Base-by-base conservation (phyloP, 2,113 vertebrate genomes). In the Chamaetylas fuelleborni region DNA sequence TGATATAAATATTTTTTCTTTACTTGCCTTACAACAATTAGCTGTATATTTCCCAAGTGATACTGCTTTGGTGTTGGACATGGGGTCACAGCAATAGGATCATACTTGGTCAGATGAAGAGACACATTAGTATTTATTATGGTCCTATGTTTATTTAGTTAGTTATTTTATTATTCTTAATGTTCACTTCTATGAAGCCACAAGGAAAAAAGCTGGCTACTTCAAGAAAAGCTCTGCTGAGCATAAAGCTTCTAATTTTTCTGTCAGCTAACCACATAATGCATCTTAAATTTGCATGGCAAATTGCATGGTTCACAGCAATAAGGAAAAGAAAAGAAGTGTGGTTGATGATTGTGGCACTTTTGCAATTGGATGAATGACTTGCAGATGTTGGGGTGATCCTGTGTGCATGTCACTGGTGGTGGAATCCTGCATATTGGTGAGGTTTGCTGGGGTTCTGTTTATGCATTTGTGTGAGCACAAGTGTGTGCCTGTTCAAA, bases 331-430 rank as follows among this genome's bases (percentile, higher is more conserved):
- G 28, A 45, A 18, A 51, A 36, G 47, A 19, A 33, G 3, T n/a
- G 17, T 1, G 7, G 28, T 20, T n/a, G 69, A 45, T 38, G 29
- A 24, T 40, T 78, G 25, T 62, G 38, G 13, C 22, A 40, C 36
- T 88, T 77, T 64, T 84, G 50, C 25, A 73, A 2, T 6, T 38
- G 10, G 6, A 12, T 70, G 31, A 53, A 62, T 73, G n/a, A 24
- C 83, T 60, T 70, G 31, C 45, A 65, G 54, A 45, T 22, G 8
- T 73, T 33, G 14, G 50, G 24, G 66, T 28, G 34, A 69, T 19
- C 29, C 62, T 9, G 1, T 53, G 36, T 69, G 18, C 8, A 1
- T 33, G 19, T 54, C 0, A 0, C 15, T 57, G 53, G 23, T 54
- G 29, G 51, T 25, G 19, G 29, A 65, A 33, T 54, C 26, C 26